These are phyloP conservation scores for Danaus chrysippus DNA, from an alignment of 2,888 invertebrate species.

Conservation along the genomic window DNA sequence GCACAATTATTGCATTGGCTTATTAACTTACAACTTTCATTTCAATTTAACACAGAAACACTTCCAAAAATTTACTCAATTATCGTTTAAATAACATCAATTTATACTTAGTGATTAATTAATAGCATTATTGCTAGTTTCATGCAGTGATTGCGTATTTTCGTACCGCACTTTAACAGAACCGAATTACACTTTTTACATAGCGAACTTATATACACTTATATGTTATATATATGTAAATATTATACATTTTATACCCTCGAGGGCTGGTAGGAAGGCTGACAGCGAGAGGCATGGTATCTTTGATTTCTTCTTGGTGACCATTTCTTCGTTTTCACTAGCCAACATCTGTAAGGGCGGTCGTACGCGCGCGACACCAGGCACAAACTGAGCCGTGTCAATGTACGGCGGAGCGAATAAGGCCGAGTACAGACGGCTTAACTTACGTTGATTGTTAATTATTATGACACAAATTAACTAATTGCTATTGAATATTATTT, in stretches of 20 bases:
- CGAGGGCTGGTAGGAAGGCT: constrained; percentile 70
- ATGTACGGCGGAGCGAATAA: constrained; percentile 62
- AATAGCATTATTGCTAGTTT: too few species aligned
- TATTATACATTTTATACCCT: constrained; percentile 71
- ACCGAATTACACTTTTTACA: too few species aligned
- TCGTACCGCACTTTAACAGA: too few species aligned
- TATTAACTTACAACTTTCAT: constrained; percentile 20
- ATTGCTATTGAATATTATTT: too few species aligned
- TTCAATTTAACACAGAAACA: constrained; percentile 2
- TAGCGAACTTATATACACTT: too few species aligned
- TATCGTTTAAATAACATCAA: too few species aligned
- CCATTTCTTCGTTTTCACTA: constrained; percentile 59
- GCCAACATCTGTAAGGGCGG: constrained; percentile 62
- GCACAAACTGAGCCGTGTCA: constrained; percentile 62
- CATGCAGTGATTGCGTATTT: too few species aligned
- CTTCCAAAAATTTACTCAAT: not conserved
- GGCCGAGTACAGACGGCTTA: constrained; percentile 48
- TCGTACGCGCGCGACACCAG: constrained; percentile 67
- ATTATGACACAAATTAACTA: too few species aligned
- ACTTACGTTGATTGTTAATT: constrained; percentile 30
- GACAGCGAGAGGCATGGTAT: constrained; percentile 74
- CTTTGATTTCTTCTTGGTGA: constrained; percentile 74
- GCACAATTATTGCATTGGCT: constrained; percentile 12
- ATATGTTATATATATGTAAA: constrained; percentile 18
- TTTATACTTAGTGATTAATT: too few species aligned